Percentiles rank a stretch among this genome's conserved stretches.
Conservation (phyloP, 2,113 vertebrate genomes). For the Micronycteris hirsuta region DNA sequence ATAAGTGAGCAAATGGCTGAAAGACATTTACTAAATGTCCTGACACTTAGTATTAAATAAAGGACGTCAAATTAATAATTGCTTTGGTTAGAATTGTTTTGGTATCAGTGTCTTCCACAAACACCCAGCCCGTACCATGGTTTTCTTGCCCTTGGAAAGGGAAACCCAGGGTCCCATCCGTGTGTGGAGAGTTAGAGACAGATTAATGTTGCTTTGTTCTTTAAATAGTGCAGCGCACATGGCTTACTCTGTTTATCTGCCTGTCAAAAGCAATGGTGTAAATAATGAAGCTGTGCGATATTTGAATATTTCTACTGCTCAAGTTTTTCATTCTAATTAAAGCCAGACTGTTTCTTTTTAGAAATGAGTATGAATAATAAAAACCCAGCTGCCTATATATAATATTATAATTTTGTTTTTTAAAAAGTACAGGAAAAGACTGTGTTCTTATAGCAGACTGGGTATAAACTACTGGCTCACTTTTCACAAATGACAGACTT, state of each 20-base stretch:
- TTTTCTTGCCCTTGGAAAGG: background rate
- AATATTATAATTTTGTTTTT: background rate
- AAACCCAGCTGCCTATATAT: conserved; percentile 44
- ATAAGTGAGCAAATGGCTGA: fast-evolving
- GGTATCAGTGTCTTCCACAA: background rate
- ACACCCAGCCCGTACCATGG: fast-evolving
- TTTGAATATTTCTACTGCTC: conserved; percentile 58
- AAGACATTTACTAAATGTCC: background rate
- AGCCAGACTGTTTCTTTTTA: conserved; percentile 60
- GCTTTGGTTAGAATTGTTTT: background rate
- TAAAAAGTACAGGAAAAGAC: background rate
- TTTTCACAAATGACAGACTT: background rate
- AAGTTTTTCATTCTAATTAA: conserved; percentile 67
- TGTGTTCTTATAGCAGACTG: background rate
- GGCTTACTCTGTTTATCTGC: conserved; percentile 40
- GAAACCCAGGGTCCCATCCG: background rate
- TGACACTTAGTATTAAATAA: fast-evolving
- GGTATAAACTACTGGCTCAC: background rate
- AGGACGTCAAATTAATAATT: fast-evolving
- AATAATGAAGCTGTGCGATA: conserved; percentile 52
- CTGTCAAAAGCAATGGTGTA: conserved; percentile 51
- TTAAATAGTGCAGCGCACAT: background rate
- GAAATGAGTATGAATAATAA: conserved; percentile 54
- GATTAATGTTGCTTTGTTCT: background rate
- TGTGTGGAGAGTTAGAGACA: background rate